Conservation (phyloP, 2,888 invertebrate genomes). For the Heliconius aoede region DNA sequence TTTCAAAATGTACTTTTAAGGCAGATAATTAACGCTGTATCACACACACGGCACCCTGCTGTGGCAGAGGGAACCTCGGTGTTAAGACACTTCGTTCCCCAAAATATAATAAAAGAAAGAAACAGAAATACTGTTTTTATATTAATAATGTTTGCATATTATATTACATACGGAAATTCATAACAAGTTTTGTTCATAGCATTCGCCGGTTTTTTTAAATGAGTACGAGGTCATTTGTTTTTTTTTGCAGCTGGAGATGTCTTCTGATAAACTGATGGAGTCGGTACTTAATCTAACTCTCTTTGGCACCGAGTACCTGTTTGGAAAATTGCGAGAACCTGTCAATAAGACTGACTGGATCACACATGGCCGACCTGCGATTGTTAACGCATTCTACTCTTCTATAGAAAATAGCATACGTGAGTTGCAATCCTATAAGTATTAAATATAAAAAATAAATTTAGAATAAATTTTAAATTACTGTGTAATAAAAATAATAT, state of each 20-base stretch:
- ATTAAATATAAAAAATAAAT: background rate
- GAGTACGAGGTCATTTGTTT: too few relatives aligned
- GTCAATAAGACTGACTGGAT: conserved; percentile 94
- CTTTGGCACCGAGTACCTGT: conserved; percentile 91
- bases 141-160: too few relatives aligned
- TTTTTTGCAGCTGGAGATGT: conserved; percentile 86
- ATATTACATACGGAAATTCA: too few relatives aligned
- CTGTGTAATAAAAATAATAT: background rate
- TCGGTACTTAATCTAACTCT: conserved; percentile 90
- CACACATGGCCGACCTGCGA: conserved; percentile 91
- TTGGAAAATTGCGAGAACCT: conserved; percentile 89
- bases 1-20: background rate
- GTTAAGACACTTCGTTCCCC: too few relatives aligned
- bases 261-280: conserved; percentile 87
- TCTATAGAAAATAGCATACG: conserved; percentile 94
- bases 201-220: too few relatives aligned
- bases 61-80: too few relatives aligned
- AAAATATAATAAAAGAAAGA: too few relatives aligned
- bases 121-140: too few relatives aligned
- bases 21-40: too few relatives aligned
- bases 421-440: conserved; percentile 77
- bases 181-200: too few relatives aligned
- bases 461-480: background rate
- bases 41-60: too few relatives aligned
- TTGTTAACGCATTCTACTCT: conserved; percentile 94